Evolutionary conservation across 2,888 invertebrate species (phyloP), one percentile per base, ranked within the genome.

Genomic region (Euplagia quadripunctaria): DNA sequence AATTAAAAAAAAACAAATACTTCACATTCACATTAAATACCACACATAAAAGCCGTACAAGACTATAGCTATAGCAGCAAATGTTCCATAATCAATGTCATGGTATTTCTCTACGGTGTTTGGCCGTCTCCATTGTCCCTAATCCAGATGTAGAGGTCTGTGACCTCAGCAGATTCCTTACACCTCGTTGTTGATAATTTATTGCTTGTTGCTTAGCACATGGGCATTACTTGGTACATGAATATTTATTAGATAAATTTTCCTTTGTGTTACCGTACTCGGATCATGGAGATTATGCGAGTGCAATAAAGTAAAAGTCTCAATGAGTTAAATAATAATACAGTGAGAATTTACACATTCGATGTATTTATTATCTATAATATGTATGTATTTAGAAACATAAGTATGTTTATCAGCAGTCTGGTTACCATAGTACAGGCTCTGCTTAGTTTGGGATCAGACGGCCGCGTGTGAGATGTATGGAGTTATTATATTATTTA

Each of bases 91-190:
- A 89, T 85, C 86, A 85, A 88, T 88, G 85, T 82, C 83, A 87
- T 81, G 86, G 83, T 80, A 75, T 81, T 87, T 87, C 84, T 85
- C 81, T 77, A 81, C 86, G 87, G 81, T 85, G 84, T 85, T 81
- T 84, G 81, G 82, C 43, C 55, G 82, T 73, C 73, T 66, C 81
- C 80, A 82, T 89, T 91, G 93, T 91, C 90, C 89, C 90, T 90
- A 90, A 89, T 89, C 89, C 90, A 89, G 90, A 90, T 90, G 91
- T 66, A 81, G 82, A 84, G 92, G 88, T 90, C 91, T 86, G 76
- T 83, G 93, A 92, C 90, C 93, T 81, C 83, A 84, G 84, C 84
- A 86, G 89, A 89, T 87, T 88, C 88, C 88, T 87, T 86, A 88
- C 90, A 90, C 90, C 89, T 89, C 82, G 87, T 89, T 87, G 83